Base-by-base conservation (phyloP, 2,113 vertebrate genomes). In the Antigone vipio region DNA sequence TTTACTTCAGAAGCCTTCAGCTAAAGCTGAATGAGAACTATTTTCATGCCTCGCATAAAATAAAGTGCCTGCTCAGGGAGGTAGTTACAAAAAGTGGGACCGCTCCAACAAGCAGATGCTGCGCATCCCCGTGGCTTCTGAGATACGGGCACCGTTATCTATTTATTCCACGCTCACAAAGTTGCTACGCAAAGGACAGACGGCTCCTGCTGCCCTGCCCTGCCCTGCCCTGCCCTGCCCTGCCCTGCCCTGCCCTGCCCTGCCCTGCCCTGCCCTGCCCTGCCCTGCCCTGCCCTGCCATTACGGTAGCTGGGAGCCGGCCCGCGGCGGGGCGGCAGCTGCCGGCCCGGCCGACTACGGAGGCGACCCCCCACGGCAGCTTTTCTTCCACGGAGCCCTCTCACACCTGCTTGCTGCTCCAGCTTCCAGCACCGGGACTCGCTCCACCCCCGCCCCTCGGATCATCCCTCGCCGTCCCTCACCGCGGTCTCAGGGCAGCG, bases 121-220 rank as follows among this genome's bases (percentile, higher is more conserved):
- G 73, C 15, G 5, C 14, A 38, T 11, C 49, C 22, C 84, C 44
- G 19, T 0, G 40, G 9, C 9, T 66, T 34, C 74, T 1, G 44
- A 52, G 44, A 15, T 4, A 11, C 1, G 12, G 27, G 15, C 44
- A 5, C 44, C 7, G 18, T 3, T 1, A 3, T 0, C 5, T 9
- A 13, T 67, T 35, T 49, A 72, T 3, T 55, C 40, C 7, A 4
- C 55, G 29, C 55, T 76, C n/a, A 19, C 59, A 24, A 85, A 96
- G 80, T 93, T 93, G 58, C 27, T 26, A 8, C 32, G 58, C 40
- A 3, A 22, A 9, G 38, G 15, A 80, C 8, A 2, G 6, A 15
- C 15, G 52, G 8, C 12, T 60, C 32, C 52, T 6, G 35, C 16
- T 26, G 12, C 44, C 35, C 35, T 1, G 42, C 30, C 40, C 38